phyloP scores from a whole-genome alignment of 2,797 vertebrate species.

The Pempheris klunzingeri region DNA sequence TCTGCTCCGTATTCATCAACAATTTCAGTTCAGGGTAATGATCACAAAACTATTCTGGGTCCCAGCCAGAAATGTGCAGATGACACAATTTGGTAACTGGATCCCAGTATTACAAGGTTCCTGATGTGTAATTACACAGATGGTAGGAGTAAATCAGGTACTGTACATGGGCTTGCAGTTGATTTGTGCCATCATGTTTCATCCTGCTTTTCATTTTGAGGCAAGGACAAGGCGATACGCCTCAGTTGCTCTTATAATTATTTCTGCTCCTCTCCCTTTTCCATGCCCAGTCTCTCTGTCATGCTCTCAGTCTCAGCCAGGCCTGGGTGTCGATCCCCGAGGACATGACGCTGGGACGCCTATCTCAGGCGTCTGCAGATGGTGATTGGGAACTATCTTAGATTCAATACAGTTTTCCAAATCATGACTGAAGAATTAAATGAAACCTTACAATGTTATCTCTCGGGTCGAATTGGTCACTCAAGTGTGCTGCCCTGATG shows the following conservation, averaged over 20 bases:
- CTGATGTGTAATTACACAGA: constrained; percentile 77
- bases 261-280: constrained; percentile 81
- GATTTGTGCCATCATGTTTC: constrained; percentile 79
- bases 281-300: constrained; percentile 72
- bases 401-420: constrained; percentile 77
- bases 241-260: constrained; percentile 85
- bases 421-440: constrained; percentile 76
- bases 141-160: constrained; percentile 74
- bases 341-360: constrained; percentile 71
- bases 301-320: constrained; percentile 64
- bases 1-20: constrained; percentile 24
- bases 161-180: constrained; percentile 65
- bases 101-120: constrained; percentile 60
- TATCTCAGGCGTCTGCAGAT: constrained; percentile 63
- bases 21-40: constrained; percentile 52
- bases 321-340: constrained; percentile 73
- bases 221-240: constrained; percentile 80
- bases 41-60: constrained; percentile 59
- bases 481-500: constrained; percentile 70
- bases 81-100: constrained; percentile 58
- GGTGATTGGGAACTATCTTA: constrained; percentile 58
- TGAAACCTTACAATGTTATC: constrained; percentile 73
- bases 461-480: constrained; percentile 64
- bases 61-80: constrained; percentile 46
- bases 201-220: constrained; percentile 79